phyloP scores from a whole-genome alignment of 2,888 invertebrate genomes.

The Platerodrilus igneus region DNA sequence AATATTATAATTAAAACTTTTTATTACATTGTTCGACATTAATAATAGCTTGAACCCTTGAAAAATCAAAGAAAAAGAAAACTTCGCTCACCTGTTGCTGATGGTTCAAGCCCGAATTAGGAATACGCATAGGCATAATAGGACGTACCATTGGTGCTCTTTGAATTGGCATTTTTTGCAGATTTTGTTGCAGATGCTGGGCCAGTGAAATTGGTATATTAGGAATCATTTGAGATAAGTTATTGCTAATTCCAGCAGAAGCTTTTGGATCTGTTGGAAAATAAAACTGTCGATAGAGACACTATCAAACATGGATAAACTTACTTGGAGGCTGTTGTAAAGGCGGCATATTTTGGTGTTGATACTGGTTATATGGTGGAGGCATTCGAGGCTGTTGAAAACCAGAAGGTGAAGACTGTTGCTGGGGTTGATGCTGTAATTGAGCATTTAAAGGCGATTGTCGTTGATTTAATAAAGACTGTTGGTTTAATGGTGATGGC shows the following conservation, averaged over 20 bases:
- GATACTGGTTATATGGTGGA: conserved; percentile 42
- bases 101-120: conserved; percentile 21
- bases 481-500: conserved; percentile 36
- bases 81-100: no score
- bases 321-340: conserved; percentile 43
- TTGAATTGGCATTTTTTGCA: conserved; percentile 23
- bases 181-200: conserved; percentile 26
- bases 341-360: conserved; percentile 9
- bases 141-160: conserved; percentile 17
- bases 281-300: no score
- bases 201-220: conserved; percentile 26
- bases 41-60: no score
- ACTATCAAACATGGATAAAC: no score
- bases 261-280: conserved; percentile 36
- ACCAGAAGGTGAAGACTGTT: conserved; percentile 36
- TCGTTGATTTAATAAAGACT: conserved; percentile 39
- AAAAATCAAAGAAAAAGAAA: conserved; percentile 8
- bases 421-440: conserved; percentile 32
- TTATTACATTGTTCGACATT: no score
- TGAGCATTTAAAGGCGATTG: conserved; percentile 37
- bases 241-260: conserved; percentile 35
- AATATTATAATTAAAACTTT: no score
- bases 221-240: conserved; percentile 18
- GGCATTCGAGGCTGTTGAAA: conserved; percentile 46
- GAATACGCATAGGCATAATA: conserved; percentile 21